Evolutionary conservation across 2,113 vertebrate species (phyloP).

Genomic region (Oplegnathus fasciatus): DNA sequence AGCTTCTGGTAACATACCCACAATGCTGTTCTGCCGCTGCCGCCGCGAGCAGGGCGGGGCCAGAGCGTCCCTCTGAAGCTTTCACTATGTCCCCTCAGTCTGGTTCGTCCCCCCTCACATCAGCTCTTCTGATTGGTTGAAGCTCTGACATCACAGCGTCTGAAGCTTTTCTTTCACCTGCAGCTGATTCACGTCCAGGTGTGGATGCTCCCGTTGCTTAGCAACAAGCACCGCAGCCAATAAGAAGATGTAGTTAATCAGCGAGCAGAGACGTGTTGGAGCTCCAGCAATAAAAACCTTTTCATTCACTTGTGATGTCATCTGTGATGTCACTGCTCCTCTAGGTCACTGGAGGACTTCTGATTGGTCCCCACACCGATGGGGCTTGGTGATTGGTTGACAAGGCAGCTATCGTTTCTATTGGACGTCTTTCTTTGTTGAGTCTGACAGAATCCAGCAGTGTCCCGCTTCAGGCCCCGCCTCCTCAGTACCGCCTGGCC

Average conservation of each 20-base stretch:
- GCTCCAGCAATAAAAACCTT: constrained; percentile 63
- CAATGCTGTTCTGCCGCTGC: background rate
- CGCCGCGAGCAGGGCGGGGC: background rate
- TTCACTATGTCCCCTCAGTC: background rate
- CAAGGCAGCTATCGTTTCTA: constrained; percentile 81
- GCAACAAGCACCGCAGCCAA: constrained; percentile 32
- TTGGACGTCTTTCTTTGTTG: constrained; percentile 40
- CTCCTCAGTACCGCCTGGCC: background rate
- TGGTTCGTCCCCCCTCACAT: background rate
- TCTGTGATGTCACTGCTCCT: constrained; percentile 38
- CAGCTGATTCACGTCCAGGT: constrained; percentile 21
- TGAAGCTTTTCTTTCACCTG: constrained; percentile 18
- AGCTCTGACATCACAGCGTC: constrained; percentile 27
- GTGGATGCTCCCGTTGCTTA: constrained; percentile 5
- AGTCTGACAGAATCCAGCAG: background rate
- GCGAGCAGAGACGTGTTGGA: background rate
- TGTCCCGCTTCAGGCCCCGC: background rate
- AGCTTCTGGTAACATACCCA: constrained; percentile 25
- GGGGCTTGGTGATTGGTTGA: constrained; percentile 62
- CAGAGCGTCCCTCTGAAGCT: background rate
- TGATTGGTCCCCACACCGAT: constrained; percentile 48
- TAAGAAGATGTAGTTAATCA: background rate
- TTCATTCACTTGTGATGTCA: constrained; percentile 43
- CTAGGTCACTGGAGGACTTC: constrained; percentile 18
- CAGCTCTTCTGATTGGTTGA: constrained; percentile 55